These are phyloP conservation scores for Heliconius erato DNA, from an alignment of 2,888 invertebrate species.

Conservation along the genomic window DNA sequence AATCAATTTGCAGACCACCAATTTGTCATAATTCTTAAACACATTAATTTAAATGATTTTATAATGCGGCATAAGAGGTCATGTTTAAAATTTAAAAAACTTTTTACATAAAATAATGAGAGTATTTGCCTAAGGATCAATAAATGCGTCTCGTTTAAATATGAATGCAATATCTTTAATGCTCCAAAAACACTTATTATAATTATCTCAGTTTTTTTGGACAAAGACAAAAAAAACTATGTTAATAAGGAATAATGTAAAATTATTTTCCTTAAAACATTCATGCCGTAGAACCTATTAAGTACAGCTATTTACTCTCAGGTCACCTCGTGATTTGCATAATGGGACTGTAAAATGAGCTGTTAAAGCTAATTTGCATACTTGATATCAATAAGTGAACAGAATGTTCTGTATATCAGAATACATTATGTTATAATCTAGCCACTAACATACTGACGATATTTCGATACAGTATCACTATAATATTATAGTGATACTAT, in stretches of 20 bases:
- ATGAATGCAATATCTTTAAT: too few relatives aligned
- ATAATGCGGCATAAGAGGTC: not conserved
- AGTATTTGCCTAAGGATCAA: not conserved
- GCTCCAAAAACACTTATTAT: too few relatives aligned
- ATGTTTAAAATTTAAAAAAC: not conserved
- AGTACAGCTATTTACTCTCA: conserved; percentile 12
- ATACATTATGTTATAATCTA: not conserved
- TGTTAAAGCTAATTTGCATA: not conserved
- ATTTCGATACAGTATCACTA: not conserved
- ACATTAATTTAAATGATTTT: not conserved
- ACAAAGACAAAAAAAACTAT: too few relatives aligned
- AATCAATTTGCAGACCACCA: not conserved
- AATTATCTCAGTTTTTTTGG: too few relatives aligned
- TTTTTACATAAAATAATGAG: too few relatives aligned
- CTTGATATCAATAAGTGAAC: conserved; percentile 11
- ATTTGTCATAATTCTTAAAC: not conserved
- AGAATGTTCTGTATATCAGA: not conserved
- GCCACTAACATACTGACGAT: not conserved
- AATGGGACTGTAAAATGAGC: not conserved
- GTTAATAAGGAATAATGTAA: too few relatives aligned
- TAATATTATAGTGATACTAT: too few relatives aligned
- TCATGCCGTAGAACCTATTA: not conserved
- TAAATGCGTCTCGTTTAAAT: not conserved
- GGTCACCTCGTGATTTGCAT: conserved; percentile 10
- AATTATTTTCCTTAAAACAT: not conserved